Percentiles rank a stretch among this genome's conserved stretches.
phyloP scores from a whole-genome alignment of 2,113 vertebrate genomes.

The Lycocorax pyrrhopterus region DNA sequence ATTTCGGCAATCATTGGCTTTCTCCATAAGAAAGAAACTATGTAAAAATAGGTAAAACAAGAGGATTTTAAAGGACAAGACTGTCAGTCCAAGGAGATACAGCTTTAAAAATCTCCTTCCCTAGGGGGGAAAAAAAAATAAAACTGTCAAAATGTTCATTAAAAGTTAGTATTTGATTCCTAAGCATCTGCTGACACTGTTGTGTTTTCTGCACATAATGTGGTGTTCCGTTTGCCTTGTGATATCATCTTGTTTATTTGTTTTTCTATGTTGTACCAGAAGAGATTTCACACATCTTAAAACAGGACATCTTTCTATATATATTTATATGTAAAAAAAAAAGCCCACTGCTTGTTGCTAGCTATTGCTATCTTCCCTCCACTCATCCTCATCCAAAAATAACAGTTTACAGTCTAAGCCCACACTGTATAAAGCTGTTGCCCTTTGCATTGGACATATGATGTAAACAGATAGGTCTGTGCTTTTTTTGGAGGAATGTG shows the following conservation, averaged over 20 bases:
- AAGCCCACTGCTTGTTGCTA: not conserved
- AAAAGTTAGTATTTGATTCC: not conserved
- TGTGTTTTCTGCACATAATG: not conserved
- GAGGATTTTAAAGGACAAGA: not conserved
- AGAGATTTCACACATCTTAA: not conserved
- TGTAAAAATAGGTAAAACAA: not conserved
- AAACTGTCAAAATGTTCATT: not conserved
- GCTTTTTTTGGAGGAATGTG: not conserved
- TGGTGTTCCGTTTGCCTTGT: not conserved
- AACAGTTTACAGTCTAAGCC: not conserved
- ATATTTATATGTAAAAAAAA: not conserved
- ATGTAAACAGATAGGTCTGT: not conserved
- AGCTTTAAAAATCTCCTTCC: not conserved
- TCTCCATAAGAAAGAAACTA: not conserved
- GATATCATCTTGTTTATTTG: not conserved
- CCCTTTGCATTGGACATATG: not conserved
- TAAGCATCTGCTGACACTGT: not conserved
- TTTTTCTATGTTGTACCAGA: not conserved
- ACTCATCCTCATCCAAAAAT: not conserved
- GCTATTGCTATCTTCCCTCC: not conserved
- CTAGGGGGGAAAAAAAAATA: rapidly evolving
- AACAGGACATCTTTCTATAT: not conserved
- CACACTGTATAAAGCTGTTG: not conserved
- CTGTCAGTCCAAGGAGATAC: not conserved
- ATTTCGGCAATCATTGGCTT: not conserved